Conservation (phyloP, 2,797 vertebrate genomes). For the Ceryle rudis region DNA sequence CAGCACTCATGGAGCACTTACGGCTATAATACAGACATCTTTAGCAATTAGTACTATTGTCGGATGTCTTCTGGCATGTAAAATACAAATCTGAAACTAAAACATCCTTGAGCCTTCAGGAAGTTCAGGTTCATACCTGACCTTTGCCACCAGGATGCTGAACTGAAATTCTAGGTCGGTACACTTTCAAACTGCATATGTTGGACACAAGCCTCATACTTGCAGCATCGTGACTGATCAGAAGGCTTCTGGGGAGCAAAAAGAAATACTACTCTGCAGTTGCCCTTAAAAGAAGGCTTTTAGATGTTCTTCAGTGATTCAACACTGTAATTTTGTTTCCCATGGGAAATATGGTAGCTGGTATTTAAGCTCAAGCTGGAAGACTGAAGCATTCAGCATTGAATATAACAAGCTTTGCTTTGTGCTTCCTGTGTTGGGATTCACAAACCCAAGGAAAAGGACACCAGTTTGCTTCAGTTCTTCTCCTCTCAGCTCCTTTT, state of each 20-base stretch:
- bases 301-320: neutral
- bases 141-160: neutral
- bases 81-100: neutral
- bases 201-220: neutral
- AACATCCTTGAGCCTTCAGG: neutral
- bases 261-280: neutral
- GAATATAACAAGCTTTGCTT: neutral
- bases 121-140: neutral
- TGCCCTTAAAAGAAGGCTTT: neutral
- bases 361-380: neutral
- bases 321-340: neutral
- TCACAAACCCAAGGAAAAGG: neutral
- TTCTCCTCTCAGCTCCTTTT: neutral
- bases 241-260: neutral
- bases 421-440: neutral
- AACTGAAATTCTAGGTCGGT: neutral
- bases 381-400: neutral
- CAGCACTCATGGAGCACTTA: neutral
- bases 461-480: neutral
- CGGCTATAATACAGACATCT: rapidly evolving
- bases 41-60: neutral
- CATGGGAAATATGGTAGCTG: neutral
- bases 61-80: neutral
- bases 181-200: rapidly evolving
- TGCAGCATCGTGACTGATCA: neutral